Percentiles rank a stretch among this genome's conserved stretches.
These are phyloP conservation scores for Osmoderma eremita DNA, from an alignment of 2,888 invertebrate species.

Conservation along the genomic window DNA sequence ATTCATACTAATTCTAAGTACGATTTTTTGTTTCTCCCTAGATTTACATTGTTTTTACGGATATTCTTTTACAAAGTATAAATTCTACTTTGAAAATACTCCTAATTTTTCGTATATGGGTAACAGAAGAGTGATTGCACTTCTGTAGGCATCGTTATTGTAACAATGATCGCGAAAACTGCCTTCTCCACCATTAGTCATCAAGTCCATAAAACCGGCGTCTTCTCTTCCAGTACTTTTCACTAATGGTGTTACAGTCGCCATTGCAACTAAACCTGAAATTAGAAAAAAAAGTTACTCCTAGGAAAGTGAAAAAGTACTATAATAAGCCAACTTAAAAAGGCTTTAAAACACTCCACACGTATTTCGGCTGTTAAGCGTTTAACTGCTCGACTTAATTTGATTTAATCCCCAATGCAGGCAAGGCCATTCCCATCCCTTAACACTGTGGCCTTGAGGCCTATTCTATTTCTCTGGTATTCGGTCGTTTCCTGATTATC, in stretches of 20 bases:
- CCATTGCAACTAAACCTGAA: constrained; percentile 55
- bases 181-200: constrained; percentile 52
- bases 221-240: constrained; percentile 54
- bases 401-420: too few relatives aligned
- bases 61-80: background rate
- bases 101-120: constrained; percentile 58
- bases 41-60: too few relatives aligned
- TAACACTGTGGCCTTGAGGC: too few relatives aligned
- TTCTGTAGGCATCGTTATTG: constrained; percentile 55
- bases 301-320: background rate
- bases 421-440: too few relatives aligned
- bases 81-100: constrained; percentile 45
- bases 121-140: constrained; percentile 55
- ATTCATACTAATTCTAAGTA: background rate
- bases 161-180: constrained; percentile 57
- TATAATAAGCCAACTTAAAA: too few relatives aligned
- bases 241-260: constrained; percentile 57
- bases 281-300: constrained; percentile 27
- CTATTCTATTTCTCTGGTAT: too few relatives aligned
- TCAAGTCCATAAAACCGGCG: constrained; percentile 57
- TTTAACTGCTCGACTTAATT: too few relatives aligned
- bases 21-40: too few relatives aligned
- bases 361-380: too few relatives aligned
- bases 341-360: too few relatives aligned
- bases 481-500: too few relatives aligned